These are phyloP conservation scores for Meteorus sp. DNA, from an alignment of 1,140 invertebrate genomes.

Conservation along the genomic window DNA sequence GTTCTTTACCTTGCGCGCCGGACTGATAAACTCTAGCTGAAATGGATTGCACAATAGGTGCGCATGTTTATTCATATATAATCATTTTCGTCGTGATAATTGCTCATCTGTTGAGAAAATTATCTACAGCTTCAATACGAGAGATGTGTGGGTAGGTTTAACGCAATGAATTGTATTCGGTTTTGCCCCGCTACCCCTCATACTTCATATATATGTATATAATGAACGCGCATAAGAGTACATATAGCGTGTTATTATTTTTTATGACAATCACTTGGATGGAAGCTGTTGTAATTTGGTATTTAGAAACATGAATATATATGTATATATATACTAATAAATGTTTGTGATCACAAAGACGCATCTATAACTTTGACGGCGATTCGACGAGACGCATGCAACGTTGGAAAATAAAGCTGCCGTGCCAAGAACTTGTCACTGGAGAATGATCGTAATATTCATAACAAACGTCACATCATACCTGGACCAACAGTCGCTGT, in stretches of 20 bases:
- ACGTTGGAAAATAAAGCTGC: constrained; percentile 42
- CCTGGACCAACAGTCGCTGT: background rate
- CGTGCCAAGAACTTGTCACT: constrained; percentile 19
- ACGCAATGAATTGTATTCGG: no score
- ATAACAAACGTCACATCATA: background rate
- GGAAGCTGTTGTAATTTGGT: constrained; percentile 49
- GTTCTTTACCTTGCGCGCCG: background rate
- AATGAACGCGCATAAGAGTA: constrained; percentile 6
- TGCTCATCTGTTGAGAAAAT: no score
- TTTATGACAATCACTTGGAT: constrained; percentile 34
- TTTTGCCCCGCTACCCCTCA: no score
- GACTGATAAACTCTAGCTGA: background rate
- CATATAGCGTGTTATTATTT: constrained; percentile 51
- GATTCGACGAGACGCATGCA: constrained; percentile 27
- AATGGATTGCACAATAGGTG: background rate
- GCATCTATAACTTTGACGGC: constrained; percentile 50
- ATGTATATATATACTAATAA: constrained; percentile 56
- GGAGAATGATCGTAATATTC: background rate
- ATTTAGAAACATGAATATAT: constrained; percentile 57
- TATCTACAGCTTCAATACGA: no score
- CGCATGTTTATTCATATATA: no score
- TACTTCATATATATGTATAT: background rate
- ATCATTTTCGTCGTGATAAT: no score
- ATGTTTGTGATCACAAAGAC: constrained; percentile 52
- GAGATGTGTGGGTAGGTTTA: background rate